A percentile compares a stretch with the other conserved stretches of the same genome.
Evolutionary conservation across 2,888 invertebrate species (phyloP).

Genomic region (Invenusta paracnida): DNA sequence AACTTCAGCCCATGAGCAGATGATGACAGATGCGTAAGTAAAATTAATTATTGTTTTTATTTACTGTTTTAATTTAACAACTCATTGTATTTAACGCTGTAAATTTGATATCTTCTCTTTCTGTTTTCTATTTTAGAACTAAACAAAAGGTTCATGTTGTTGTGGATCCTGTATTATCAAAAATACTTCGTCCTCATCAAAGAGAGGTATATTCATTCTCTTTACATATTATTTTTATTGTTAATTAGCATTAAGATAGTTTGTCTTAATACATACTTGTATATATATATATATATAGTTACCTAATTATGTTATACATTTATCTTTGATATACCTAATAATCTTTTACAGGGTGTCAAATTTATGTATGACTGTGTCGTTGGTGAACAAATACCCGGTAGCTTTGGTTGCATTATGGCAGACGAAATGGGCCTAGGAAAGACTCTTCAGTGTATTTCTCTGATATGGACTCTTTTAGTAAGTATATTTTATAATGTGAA

Average conservation of each 20-base stretch:
- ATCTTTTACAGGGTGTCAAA: slow-evolving; percentile 78
- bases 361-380: slow-evolving; percentile 99
- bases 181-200: slow-evolving; percentile 89
- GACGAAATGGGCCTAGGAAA: slow-evolving; percentile 99
- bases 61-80: not conserved
- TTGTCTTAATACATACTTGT: too few relatives aligned
- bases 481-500: slow-evolving; percentile 45
- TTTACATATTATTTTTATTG: too few relatives aligned
- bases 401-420: slow-evolving; percentile 95
- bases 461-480: slow-evolving; percentile 82
- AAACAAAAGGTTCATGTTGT: slow-evolving; percentile 82
- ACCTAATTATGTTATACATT: too few relatives aligned
- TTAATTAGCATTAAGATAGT: not conserved
- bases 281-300: too few relatives aligned
- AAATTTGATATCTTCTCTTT: too few relatives aligned
- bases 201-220: slow-evolving; percentile 76
- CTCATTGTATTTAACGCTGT: too few relatives aligned
- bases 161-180: slow-evolving; percentile 85
- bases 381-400: slow-evolving; percentile 77
- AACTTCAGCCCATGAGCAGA: slow-evolving; percentile 77
- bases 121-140: slow-evolving; percentile 51
- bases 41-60: not conserved
- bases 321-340: too few relatives aligned
- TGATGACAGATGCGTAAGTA: slow-evolving; percentile 71
- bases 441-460: slow-evolving; percentile 90